phyloP scores from a whole-genome alignment of 2,797 vertebrate species.

The Scarus forsteni region DNA sequence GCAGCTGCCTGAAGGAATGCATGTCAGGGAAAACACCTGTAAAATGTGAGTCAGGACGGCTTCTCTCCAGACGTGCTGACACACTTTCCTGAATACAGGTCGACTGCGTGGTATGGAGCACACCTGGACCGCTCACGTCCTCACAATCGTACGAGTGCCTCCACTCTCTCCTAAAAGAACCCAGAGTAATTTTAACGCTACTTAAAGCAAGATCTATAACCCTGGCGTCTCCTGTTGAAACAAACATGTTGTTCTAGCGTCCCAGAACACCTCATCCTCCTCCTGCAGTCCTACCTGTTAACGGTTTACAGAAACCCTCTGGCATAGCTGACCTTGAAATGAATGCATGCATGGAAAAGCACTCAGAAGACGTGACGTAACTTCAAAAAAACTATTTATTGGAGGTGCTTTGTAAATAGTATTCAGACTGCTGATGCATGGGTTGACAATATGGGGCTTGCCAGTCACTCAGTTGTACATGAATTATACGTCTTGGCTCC shows the following conservation, averaged over 20 bases:
- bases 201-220: slow-evolving; percentile 17
- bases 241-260: slow-evolving; percentile 35
- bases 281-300: slow-evolving; percentile 15
- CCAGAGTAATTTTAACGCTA: slow-evolving; percentile 22
- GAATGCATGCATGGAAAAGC: slow-evolving; percentile 56
- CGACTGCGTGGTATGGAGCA: slow-evolving; percentile 64
- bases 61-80: slow-evolving; percentile 70
- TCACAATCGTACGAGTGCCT: slow-evolving; percentile 32
- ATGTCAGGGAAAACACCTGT: slow-evolving; percentile 68
- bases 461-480: slow-evolving; percentile 33
- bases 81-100: slow-evolving; percentile 75
- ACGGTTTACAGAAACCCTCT: slow-evolving; percentile 42
- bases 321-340: slow-evolving; percentile 29
- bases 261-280: background rate
- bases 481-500: slow-evolving; percentile 29
- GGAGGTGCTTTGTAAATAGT: slow-evolving; percentile 32
- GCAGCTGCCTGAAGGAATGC: slow-evolving; percentile 62
- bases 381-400: slow-evolving; percentile 46
- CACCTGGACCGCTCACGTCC: slow-evolving; percentile 74
- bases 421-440: slow-evolving; percentile 41
- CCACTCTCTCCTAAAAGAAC: slow-evolving; percentile 22
- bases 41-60: slow-evolving; percentile 41
- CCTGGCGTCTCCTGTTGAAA: slow-evolving; percentile 28
- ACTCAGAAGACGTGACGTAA: slow-evolving; percentile 47
- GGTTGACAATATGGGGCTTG: slow-evolving; percentile 1